Base-by-base conservation (phyloP, 2,797 vertebrate species). In the Etheostoma perlongum region DNA sequence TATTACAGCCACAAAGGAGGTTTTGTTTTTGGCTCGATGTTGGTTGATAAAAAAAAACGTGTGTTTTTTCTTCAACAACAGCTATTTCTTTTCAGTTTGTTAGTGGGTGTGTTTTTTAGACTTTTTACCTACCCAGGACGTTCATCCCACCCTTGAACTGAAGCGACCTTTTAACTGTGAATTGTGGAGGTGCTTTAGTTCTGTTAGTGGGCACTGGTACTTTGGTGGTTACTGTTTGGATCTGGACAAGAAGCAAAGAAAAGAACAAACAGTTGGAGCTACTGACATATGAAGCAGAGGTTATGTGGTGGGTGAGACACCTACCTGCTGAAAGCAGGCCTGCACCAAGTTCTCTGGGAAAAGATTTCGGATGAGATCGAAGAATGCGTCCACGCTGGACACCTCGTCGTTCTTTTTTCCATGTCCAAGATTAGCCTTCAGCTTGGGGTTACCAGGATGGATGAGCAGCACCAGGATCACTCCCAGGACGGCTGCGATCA, bases 141-240 rank as follows among this genome's bases (percentile, higher is more conserved):
- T 99, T 99, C 98, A 99, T 99, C 83, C 98, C 98, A 52, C 98
- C 95, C 91, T 99, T 99, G 93, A 98, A 99, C 88, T 99, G 97
- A 76, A 99, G 95, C n/a, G 96, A 94, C 82, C 97, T 97, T 90
- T 97, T 99, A 59, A 98, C 83, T 11, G 96, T 91, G 91, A 96
- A 90, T 74, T 97, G 97, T 0, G 95, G 93, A 48, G 92, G 90
- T 0, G 87, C 94, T 74, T 89, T 94, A 13, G 97, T 97, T 73
- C 96, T 95, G 33, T 98, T 98, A 16, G 95, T 95, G 40, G 95
- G 90, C 78, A 96, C 94, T 42, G 93, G 92, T 25, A 97, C 94
- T 92, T 96, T 98, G 87, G 96, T 97, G 18, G 92, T 95, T 67
- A 99, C 96, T 0, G 98, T 99, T 90, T 99, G 97, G 84, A 98